Conservation (phyloP, 1,140 invertebrate species). For the Forficula auricularia region DNA sequence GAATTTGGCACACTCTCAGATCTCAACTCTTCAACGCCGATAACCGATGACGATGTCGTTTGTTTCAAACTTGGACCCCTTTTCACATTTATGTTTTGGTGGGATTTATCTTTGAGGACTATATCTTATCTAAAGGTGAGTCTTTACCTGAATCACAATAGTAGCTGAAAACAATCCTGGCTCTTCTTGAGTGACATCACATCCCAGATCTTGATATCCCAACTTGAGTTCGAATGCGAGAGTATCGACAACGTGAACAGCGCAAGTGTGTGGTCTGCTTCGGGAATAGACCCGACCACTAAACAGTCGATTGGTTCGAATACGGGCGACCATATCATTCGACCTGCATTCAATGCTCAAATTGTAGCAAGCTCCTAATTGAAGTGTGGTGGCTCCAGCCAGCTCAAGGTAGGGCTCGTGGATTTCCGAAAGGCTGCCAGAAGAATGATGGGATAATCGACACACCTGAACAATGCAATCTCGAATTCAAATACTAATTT, state of each 20-base stretch:
- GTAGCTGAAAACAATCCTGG: slow-evolving; percentile 26
- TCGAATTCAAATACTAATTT: slow-evolving; percentile 3
- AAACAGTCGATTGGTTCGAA: slow-evolving; percentile 33
- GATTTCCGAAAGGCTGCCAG: slow-evolving; percentile 26
- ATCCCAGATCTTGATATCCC: slow-evolving; percentile 27
- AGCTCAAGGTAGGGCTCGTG: slow-evolving; percentile 30
- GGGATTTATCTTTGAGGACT: too few relatives aligned
- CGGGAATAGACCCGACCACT: slow-evolving; percentile 35
- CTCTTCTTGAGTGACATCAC: slow-evolving; percentile 26
- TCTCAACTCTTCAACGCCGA: too few relatives aligned
- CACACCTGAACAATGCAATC: slow-evolving; percentile 23
- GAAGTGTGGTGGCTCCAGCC: slow-evolving; percentile 28
- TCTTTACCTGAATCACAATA: slow-evolving; percentile 23
- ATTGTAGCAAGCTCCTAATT: slow-evolving; percentile 34
- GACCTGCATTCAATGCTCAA: slow-evolving; percentile 30
- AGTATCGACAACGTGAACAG: slow-evolving; percentile 25
- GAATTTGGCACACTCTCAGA: too few relatives aligned
- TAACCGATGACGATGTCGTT: too few relatives aligned
- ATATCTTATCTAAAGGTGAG: too few relatives aligned
- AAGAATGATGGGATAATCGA: slow-evolving; percentile 31
- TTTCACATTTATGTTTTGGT: too few relatives aligned
- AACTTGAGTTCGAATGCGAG: slow-evolving; percentile 27
- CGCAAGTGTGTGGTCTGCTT: slow-evolving; percentile 30
- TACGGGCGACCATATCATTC: slow-evolving; percentile 29
- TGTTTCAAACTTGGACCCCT: too few relatives aligned